phyloP scores from a whole-genome alignment of 2,888 invertebrate species.

The Cheilosia impressa region DNA sequence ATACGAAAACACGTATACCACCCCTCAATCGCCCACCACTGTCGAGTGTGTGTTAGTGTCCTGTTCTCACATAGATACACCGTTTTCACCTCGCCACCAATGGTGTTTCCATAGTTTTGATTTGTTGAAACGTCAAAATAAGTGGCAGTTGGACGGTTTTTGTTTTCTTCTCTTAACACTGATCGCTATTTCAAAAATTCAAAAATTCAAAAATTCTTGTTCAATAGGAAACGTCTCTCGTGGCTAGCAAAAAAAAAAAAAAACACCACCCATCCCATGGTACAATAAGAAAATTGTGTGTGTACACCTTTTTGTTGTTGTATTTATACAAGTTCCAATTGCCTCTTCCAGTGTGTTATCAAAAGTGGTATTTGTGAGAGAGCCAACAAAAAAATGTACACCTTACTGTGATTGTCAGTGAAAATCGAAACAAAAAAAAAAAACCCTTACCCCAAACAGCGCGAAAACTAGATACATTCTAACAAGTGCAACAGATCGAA shows the following conservation, averaged over 20 bases:
- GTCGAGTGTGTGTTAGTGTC: slow-evolving; percentile 19
- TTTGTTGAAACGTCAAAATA: slow-evolving; percentile 32
- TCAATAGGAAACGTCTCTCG: not conserved
- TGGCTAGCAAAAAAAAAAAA: not conserved
- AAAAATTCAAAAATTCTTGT: not conserved
- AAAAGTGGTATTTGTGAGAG: slow-evolving; percentile 68
- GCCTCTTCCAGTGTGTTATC: slow-evolving; percentile 52
- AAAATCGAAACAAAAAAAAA: slow-evolving; percentile 29
- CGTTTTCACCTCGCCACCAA: slow-evolving; percentile 61
- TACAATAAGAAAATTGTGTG: slow-evolving; percentile 45
- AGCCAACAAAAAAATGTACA: slow-evolving; percentile 61
- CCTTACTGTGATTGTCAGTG: slow-evolving; percentile 56
- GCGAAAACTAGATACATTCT: slow-evolving; percentile 52
- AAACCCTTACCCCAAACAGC: slow-evolving; percentile 16
- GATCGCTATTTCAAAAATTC: not conserved
- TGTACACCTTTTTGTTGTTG: slow-evolving; percentile 70
- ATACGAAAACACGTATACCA: slow-evolving; percentile 62
- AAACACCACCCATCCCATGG: not conserved
- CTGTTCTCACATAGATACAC: slow-evolving; percentile 34
- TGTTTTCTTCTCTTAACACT: not conserved
- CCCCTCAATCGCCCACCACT: slow-evolving; percentile 34
- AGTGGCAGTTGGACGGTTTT: slow-evolving; percentile 32
- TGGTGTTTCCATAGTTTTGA: slow-evolving; percentile 48
- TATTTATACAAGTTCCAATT: slow-evolving; percentile 14
- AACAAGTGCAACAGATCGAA: slow-evolving; percentile 69